A percentile compares a stretch with the other conserved stretches of the same genome.
Conservation (phyloP, 2,888 invertebrate genomes). For the Pandemis cinnamomeana region DNA sequence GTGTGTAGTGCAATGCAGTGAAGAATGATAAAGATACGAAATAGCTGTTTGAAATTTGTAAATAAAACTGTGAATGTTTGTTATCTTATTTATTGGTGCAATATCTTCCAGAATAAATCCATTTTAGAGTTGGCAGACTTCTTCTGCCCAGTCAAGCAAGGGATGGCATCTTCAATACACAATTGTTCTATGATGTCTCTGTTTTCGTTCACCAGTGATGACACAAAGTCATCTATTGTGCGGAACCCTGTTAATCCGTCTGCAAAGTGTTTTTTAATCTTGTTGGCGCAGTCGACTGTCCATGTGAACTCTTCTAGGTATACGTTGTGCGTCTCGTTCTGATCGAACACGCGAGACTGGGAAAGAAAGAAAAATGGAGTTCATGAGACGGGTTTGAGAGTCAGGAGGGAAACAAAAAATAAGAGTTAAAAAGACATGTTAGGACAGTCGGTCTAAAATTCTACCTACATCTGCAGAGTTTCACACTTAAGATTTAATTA, state of each 20-base stretch:
- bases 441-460: neutral
- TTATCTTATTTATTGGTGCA: constrained; percentile 18
- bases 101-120: constrained; percentile 29
- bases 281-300: constrained; percentile 62
- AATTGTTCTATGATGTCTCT: constrained; percentile 12
- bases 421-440: neutral
- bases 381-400: too few species aligned
- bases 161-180: constrained; percentile 17
- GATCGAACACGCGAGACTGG: constrained; percentile 86
- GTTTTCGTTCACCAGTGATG: constrained; percentile 3
- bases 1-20: neutral
- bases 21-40: constrained; percentile 6
- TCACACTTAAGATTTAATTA: too few species aligned
- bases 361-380: neutral
- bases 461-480: too few species aligned
- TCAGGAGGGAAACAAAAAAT: too few species aligned
- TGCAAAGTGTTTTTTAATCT: constrained; percentile 44
- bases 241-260: neutral
- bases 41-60: constrained; percentile 3
- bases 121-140: constrained; percentile 19
- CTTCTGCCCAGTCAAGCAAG: neutral
- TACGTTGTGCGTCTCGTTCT: constrained; percentile 86
- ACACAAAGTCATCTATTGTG: constrained; percentile 18
- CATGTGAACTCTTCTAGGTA: constrained; percentile 82
- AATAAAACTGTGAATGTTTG: constrained; percentile 32